phyloP scores from a whole-genome alignment of 2,888 invertebrate species.

The Blomia tropicalis region DNA sequence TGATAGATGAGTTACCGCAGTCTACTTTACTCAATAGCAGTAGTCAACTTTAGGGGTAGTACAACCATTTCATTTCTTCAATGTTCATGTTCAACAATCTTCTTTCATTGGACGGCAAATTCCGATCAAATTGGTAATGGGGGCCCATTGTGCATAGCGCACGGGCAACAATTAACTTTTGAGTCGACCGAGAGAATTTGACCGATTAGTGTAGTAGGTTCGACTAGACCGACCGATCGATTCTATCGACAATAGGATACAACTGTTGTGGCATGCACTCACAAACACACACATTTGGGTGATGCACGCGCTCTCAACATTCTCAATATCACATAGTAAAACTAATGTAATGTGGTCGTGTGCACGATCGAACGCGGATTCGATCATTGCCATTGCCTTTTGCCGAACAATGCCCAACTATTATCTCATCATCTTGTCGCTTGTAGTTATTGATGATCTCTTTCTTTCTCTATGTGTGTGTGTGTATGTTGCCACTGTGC shows the following conservation, averaged over 20 bases:
- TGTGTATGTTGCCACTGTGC: no score
- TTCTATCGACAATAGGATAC: no score
- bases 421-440: constrained; percentile 13
- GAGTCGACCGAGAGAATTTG: constrained; percentile 2
- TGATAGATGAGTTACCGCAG: constrained; percentile 6
- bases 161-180: constrained; percentile 7
- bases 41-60: no score
- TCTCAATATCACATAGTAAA: neutral
- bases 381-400: neutral
- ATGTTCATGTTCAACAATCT: neutral
- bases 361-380: neutral
- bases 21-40: no score
- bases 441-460: constrained; percentile 6
- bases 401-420: neutral
- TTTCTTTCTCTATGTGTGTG: neutral
- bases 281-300: neutral
- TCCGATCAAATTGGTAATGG: neutral
- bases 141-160: constrained; percentile 11
- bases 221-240: no score
- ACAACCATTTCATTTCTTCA: no score
- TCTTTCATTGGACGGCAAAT: neutral
- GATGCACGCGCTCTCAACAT: neutral
- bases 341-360: neutral
- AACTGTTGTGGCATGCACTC: no score
- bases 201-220: constrained; percentile 12